These are phyloP conservation scores for Stenchaetothrips biformis DNA, from an alignment of 2,888 invertebrate species.

Conservation along the genomic window DNA sequence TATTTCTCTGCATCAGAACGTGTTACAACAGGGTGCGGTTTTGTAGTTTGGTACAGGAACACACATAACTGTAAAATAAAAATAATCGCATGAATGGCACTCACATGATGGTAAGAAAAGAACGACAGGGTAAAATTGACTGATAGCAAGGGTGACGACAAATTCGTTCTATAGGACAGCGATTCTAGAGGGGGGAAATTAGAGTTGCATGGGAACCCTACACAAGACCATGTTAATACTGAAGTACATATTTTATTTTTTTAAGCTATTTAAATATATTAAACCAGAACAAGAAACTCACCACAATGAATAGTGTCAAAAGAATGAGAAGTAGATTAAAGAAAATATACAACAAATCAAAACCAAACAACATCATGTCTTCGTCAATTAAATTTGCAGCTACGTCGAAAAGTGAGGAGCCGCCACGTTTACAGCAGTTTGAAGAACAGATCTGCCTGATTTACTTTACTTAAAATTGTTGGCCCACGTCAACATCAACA, in stretches of 20 bases:
- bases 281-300: background rate
- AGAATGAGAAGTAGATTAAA: background rate
- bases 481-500: background rate
- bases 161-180: background rate
- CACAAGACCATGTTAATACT: background rate
- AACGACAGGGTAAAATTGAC: background rate
- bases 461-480: background rate
- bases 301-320: background rate
- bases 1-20: constrained; percentile 70
- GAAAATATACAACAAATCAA: background rate
- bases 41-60: constrained; percentile 56
- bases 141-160: background rate
- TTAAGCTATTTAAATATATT: background rate
- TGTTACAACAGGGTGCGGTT: constrained; percentile 61
- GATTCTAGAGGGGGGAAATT: background rate
- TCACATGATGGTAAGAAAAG: too few relatives aligned
- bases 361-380: background rate
- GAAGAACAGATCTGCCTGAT: background rate
- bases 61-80: constrained; percentile 55
- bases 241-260: background rate
- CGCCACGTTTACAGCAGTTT: background rate
- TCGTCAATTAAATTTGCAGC: background rate
- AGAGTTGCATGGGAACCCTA: background rate
- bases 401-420: background rate
- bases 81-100: background rate